phyloP scores from a whole-genome alignment of 1,140 invertebrate genomes.

The Drosophila gunungcola region DNA sequence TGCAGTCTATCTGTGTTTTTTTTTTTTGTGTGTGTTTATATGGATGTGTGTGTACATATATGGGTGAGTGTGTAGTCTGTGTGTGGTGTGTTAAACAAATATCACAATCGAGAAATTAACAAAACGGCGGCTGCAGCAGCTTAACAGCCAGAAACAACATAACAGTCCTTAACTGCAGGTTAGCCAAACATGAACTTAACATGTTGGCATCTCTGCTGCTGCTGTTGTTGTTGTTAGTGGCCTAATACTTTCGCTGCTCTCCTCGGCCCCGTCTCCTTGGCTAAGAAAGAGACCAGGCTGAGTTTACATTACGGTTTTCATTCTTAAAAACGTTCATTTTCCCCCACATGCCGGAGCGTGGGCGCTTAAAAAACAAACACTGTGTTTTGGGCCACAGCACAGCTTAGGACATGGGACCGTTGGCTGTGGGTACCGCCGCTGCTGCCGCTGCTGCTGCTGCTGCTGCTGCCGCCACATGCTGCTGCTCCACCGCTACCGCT shows the following conservation, averaged over 20 bases:
- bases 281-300: slow-evolving; percentile 54
- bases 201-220: slow-evolving; percentile 14
- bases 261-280: slow-evolving; percentile 30
- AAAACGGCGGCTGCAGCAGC: slow-evolving; percentile 77
- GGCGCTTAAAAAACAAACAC: slow-evolving; percentile 41
- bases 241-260: slow-evolving; percentile 42
- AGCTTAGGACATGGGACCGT: slow-evolving; percentile 81
- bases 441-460: slow-evolving; percentile 38
- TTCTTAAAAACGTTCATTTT: slow-evolving; percentile 55
- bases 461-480: slow-evolving; percentile 34
- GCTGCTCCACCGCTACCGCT: slow-evolving; percentile 30
- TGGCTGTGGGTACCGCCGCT: slow-evolving; percentile 39
- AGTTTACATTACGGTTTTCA: slow-evolving; percentile 58
- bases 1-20: slow-evolving; percentile 58
- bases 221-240: slow-evolving; percentile 35
- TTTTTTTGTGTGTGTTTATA: slow-evolving; percentile 27
- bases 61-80: slow-evolving; percentile 31
- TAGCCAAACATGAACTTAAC: slow-evolving; percentile 7
- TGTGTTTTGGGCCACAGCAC: slow-evolving; percentile 16
- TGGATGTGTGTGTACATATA: slow-evolving; percentile 10
- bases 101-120: slow-evolving; percentile 83
- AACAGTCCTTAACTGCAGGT: slow-evolving; percentile 17
- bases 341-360: slow-evolving; percentile 38
- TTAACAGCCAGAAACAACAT: slow-evolving; percentile 44
- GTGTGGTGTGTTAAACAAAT: slow-evolving; percentile 80